phyloP scores from a whole-genome alignment of 2,113 vertebrate species.

The Eurypyga helias region DNA sequence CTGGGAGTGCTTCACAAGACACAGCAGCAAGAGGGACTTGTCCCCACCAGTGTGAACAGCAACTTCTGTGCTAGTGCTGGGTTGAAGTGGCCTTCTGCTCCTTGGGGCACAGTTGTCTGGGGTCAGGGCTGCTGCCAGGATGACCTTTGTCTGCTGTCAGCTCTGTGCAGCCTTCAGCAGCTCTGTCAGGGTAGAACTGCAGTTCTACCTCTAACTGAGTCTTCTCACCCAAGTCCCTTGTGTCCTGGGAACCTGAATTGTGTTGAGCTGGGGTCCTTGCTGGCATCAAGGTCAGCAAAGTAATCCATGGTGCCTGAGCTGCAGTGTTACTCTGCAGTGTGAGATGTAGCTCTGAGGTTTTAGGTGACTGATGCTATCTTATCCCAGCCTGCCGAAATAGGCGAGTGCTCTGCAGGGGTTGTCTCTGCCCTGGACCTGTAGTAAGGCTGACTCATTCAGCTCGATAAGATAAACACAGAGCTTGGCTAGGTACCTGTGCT shows the following conservation, averaged over 20 bases:
- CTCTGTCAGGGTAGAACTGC: neutral
- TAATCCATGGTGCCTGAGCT: neutral
- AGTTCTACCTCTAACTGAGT: no score
- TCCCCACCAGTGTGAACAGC: neutral
- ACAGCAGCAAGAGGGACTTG: neutral
- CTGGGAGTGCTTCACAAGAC: neutral
- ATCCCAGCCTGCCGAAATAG: neutral
- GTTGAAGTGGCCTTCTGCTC: neutral
- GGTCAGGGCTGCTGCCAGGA: neutral
- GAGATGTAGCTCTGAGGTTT: neutral
- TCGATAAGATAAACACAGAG: slow-evolving; percentile 47
- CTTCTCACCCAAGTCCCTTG: neutral
- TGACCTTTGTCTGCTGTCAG: neutral
- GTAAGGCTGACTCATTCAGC: slow-evolving; percentile 48
- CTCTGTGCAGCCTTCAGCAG: neutral
- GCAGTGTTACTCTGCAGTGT: neutral
- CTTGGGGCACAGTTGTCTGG: neutral
- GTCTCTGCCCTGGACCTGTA: neutral
- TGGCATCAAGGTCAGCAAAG: neutral
- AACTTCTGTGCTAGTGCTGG: neutral
- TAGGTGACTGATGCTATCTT: neutral
- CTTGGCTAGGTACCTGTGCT: slow-evolving; percentile 7
- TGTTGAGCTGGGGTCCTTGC: neutral
- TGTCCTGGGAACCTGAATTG: neutral
- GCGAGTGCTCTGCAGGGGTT: neutral